A percentile compares a stretch with the other conserved stretches of the same genome.
phyloP scores from a whole-genome alignment of 2,888 invertebrate genomes.

The Merodon equestris region DNA sequence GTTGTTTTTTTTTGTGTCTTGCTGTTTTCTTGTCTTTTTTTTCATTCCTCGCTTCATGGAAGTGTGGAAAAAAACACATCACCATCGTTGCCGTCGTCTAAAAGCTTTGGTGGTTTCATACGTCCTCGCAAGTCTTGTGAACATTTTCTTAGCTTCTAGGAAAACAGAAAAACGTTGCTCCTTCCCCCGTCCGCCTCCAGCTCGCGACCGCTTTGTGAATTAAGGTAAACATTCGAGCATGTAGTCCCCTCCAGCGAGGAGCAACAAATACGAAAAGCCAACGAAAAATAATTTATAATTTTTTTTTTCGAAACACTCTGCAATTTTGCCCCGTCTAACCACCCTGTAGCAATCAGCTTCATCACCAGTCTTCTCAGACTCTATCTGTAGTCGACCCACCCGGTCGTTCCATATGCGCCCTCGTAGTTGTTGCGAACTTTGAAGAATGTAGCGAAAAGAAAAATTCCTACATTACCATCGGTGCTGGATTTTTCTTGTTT shows the following conservation, averaged over 20 bases:
- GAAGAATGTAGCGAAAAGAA: conserved; percentile 59
- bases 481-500: conserved; percentile 11
- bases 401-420: not conserved
- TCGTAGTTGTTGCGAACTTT: conserved; percentile 49
- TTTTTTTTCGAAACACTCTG: conserved; percentile 65
- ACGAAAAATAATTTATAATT: conserved; percentile 64
- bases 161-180: conserved; percentile 34
- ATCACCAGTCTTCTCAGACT: too few species aligned
- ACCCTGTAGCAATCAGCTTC: not conserved
- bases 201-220: conserved; percentile 36
- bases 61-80: conserved; percentile 56
- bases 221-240: conserved; percentile 52
- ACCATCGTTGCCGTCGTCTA: conserved; percentile 54
- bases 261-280: conserved; percentile 62
- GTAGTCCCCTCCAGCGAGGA: conserved; percentile 53
- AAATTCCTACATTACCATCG: conserved; percentile 48
- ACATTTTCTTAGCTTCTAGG: conserved; percentile 37
- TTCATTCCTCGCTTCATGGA: conserved; percentile 19
- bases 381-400: too few species aligned
- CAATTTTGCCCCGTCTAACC: conserved; percentile 41
- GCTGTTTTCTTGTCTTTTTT: not conserved
- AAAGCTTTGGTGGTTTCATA: conserved; percentile 60
- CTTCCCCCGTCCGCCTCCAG: conserved; percentile 14
- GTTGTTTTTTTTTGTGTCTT: conserved; percentile 21
- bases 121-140: conserved; percentile 58